phyloP scores from a whole-genome alignment of 2,888 invertebrate genomes.

The Lepidocyrtoides sp. region DNA sequence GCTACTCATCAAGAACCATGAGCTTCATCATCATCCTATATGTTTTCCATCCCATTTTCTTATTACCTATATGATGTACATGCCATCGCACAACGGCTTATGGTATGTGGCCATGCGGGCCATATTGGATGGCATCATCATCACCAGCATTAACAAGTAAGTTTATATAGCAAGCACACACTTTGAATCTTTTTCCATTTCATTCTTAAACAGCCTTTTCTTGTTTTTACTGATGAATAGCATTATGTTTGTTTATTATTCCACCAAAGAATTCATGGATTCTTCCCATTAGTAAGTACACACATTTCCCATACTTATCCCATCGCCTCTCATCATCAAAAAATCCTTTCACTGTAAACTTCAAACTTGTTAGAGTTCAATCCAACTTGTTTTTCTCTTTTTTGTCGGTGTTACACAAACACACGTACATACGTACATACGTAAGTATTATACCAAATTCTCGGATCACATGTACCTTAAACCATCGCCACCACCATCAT shows the following conservation, averaged over 20 bases:
- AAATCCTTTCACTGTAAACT: background rate
- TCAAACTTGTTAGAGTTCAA: constrained; percentile 25
- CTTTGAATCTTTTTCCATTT: background rate
- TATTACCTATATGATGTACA: no score
- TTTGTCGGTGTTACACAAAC: constrained; percentile 6
- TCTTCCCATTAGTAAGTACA: background rate
- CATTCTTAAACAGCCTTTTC: constrained; percentile 34
- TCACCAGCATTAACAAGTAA: background rate
- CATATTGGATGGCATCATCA: background rate
- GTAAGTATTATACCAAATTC: background rate
- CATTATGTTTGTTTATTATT: constrained; percentile 51
- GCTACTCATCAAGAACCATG: constrained; percentile 69
- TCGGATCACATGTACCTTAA: constrained; percentile 12
- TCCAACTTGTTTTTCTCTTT: constrained; percentile 23
- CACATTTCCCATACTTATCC: constrained; percentile 4
- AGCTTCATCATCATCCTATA: constrained; percentile 61
- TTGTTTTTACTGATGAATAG: constrained; percentile 51
- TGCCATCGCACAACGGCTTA: no score
- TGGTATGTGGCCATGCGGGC: no score
- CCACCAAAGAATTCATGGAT: constrained; percentile 14
- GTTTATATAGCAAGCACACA: background rate
- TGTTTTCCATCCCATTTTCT: background rate
- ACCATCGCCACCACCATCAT: background rate
- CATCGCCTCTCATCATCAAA: background rate
- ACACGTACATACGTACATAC: no score